phyloP scores from a whole-genome alignment of 2,113 vertebrate genomes.

The Bambusicola thoracicus region DNA sequence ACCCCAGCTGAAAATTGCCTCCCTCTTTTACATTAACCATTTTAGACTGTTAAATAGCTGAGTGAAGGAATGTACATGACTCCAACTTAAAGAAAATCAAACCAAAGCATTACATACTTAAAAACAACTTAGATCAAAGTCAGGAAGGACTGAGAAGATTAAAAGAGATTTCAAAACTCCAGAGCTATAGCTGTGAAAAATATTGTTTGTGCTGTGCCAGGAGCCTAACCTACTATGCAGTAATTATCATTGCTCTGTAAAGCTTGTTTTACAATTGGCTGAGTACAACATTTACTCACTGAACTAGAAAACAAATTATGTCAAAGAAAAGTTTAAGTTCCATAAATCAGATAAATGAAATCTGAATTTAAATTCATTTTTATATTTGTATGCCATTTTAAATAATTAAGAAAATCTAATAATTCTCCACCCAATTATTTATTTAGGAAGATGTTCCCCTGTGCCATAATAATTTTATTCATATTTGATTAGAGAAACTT shows the following conservation, averaged over 20 bases:
- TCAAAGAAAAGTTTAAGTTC: constrained; percentile 29
- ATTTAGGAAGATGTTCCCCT: constrained; percentile 34
- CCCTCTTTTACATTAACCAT: background rate
- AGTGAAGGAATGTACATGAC: background rate
- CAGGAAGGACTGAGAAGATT: constrained; percentile 23
- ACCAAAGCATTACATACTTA: background rate
- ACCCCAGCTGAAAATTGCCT: background rate
- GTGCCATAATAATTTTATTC: background rate
- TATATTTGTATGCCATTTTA: background rate
- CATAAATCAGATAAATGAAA: constrained; percentile 15
- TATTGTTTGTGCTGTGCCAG: background rate
- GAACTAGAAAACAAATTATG: constrained; percentile 47
- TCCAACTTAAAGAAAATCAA: background rate
- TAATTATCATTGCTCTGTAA: constrained; percentile 28
- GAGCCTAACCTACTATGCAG: background rate
- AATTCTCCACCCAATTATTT: constrained; percentile 38
- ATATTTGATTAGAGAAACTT: constrained; percentile 40
- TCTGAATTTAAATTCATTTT: constrained; percentile 34
- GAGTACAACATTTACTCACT: constrained; percentile 11
- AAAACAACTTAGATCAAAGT: constrained; percentile 11
- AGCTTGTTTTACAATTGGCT: constrained; percentile 35
- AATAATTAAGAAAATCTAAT: constrained; percentile 46
- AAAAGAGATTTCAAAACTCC: constrained; percentile 28
- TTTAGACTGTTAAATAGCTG: background rate
- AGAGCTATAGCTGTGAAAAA: constrained; percentile 10